Evolutionary conservation across 2,113 vertebrate species (phyloP), one percentile per base, ranked within the genome.

Genomic region (Cettia cetti): DNA sequence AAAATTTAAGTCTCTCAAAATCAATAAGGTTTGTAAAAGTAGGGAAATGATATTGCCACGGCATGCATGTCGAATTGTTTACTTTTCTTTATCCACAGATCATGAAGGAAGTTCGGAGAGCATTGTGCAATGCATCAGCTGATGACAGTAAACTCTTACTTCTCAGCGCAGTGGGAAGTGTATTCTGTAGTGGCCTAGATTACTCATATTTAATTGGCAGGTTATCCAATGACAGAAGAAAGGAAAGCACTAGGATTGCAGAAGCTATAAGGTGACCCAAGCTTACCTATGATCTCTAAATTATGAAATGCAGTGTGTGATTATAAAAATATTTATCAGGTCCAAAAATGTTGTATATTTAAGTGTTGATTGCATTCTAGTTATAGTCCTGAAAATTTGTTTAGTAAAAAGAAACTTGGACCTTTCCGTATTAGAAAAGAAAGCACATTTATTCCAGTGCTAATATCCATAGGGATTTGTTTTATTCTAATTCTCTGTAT

Each of bases 101-200:
- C 95, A 99, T 99, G 99, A 99, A 99, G 97, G 99, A 99, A 97
- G 98, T 99, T 77, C 99, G 98, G 96, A 97, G 99, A 77, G 99
- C 99, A 11, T 98, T 99, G 95, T 98, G 98, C 90, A 99, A 99
- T 21, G 99, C 99, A 6, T 99, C 99, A 54, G 97, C 98, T 0
- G 99, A 99, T 30, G 99, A 99, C 98, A 99, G 99, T 97, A 99
- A 99, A 92, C 97, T 99, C 44, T 97, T 99, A 81, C 98, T 99
- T 57, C 98, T 99, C 95, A 99, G 99, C 44, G 99, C 99, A 0
- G 99, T 99, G 86, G 99, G 99, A 80, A 99, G 98, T 6, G 98
- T 99, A 68, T 99, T 99, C 98, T 99, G 99, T 97, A 99, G 99
- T 6, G 99, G 99, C 82, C 98, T 99, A 95, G 99, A 99, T 96